Conservation (phyloP, 2,888 invertebrate species). For the Trichopria drosophilae region DNA sequence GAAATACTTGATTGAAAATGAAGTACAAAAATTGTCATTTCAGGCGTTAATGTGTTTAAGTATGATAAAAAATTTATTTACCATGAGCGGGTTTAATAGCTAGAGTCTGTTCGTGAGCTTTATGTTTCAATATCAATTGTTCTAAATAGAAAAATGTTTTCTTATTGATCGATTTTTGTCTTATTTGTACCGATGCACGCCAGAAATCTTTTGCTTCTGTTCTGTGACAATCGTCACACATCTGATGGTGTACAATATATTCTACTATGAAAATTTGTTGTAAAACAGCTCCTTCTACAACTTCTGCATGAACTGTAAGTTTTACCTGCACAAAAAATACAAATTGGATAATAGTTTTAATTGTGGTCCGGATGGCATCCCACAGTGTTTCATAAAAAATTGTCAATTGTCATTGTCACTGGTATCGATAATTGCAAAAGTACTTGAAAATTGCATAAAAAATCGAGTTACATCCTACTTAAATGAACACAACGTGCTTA, state of each 20-base stretch:
- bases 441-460: no score
- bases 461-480: no score
- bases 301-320: conserved; percentile 93
- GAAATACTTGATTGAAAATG: no score
- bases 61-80: conserved; percentile 49
- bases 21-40: no score
- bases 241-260: conserved; percentile 86
- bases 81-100: conserved; percentile 86
- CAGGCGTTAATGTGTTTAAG: conserved; percentile 1
- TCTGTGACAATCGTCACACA: conserved; percentile 97
- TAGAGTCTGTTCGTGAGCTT: conserved; percentile 84
- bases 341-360: no score
- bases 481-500: no score
- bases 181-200: conserved; percentile 86
- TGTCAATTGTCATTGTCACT: neutral
- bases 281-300: conserved; percentile 84
- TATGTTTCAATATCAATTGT: conserved; percentile 94
- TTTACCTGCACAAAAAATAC: no score
- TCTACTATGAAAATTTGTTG: conserved; percentile 97
- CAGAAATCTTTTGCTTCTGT: conserved; percentile 97
- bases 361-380: no score
- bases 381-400: neutral
- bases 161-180: conserved; percentile 87
- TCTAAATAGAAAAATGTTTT: conserved; percentile 98
- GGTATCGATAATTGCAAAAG: neutral